Conservation (phyloP, 2,888 invertebrate genomes). For the Teleiodes luculella region DNA sequence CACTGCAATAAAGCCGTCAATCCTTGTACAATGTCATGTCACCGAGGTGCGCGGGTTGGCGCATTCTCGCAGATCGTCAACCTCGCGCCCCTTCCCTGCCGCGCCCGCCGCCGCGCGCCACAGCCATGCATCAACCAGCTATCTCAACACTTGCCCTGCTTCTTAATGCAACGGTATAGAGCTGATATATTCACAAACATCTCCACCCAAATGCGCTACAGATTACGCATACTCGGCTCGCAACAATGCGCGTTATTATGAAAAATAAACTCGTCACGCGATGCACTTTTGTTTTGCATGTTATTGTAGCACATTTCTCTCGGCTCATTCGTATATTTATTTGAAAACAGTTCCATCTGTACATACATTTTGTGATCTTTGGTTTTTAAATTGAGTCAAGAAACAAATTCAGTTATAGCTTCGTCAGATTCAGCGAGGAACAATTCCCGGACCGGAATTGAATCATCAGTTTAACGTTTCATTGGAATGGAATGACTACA, state of each 20-base stretch:
- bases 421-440: constrained; percentile 23
- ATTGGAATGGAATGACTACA: constrained; percentile 44
- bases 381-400: too few species aligned
- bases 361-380: too few species aligned
- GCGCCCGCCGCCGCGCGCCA: constrained; percentile 26
- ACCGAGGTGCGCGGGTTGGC: constrained; percentile 56
- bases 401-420: too few species aligned
- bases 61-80: constrained; percentile 72
- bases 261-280: constrained; percentile 22
- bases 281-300: constrained; percentile 25
- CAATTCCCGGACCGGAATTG: constrained; percentile 39
- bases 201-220: constrained; percentile 21
- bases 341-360: too few species aligned
- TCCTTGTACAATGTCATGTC: constrained; percentile 52
- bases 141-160: constrained; percentile 15
- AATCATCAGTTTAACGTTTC: constrained; percentile 48
- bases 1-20: constrained; percentile 57
- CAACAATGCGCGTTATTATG: constrained; percentile 14
- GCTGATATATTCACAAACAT: constrained; percentile 34
- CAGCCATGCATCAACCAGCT: constrained; percentile 24
- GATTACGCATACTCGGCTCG: constrained; percentile 15
- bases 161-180: constrained; percentile 43
- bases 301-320: background rate
- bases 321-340: background rate
- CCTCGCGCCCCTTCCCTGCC: constrained; percentile 36